Percentiles rank a stretch among this genome's conserved stretches.
These are phyloP conservation scores for Aphrophora alni DNA, from an alignment of 2,888 invertebrate genomes.

Conservation along the genomic window DNA sequence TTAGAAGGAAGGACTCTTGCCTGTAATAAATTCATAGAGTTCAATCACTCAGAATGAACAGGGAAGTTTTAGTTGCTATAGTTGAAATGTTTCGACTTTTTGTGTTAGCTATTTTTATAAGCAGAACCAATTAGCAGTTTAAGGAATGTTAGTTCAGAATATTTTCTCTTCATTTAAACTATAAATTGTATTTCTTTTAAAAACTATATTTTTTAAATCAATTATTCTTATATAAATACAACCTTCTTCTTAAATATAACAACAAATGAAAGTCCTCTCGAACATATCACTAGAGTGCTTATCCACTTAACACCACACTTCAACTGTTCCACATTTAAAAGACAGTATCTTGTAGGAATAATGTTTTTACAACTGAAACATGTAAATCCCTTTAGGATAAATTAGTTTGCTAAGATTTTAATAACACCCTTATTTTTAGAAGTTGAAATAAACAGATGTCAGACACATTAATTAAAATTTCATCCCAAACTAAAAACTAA, in stretches of 20 bases:
- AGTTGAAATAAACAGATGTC: too few relatives aligned
- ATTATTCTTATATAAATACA: background rate
- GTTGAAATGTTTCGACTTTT: background rate
- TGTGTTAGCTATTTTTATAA: background rate
- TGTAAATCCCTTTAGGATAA: background rate
- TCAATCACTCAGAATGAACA: background rate
- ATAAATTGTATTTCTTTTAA: background rate
- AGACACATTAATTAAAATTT: too few relatives aligned
- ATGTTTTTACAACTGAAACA: slow-evolving; percentile 3
- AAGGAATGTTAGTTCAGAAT: background rate
- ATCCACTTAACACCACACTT: slow-evolving; percentile 20
- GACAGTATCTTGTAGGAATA: slow-evolving; percentile 34
- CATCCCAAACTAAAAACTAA: background rate
- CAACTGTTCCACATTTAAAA: slow-evolving; percentile 28
- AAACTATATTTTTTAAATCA: background rate
- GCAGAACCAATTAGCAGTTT: background rate
- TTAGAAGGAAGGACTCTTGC: background rate
- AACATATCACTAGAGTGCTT: slow-evolving; percentile 23
- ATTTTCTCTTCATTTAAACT: background rate
- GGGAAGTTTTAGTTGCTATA: background rate
- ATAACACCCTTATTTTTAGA: background rate
- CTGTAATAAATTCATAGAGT: background rate
- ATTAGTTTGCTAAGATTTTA: background rate
- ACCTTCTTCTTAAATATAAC: background rate
- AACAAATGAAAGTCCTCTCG: slow-evolving; percentile 12